phyloP scores from a whole-genome alignment of 64 coral and sea anemone species.

The Montipora efflorescens region DNA sequence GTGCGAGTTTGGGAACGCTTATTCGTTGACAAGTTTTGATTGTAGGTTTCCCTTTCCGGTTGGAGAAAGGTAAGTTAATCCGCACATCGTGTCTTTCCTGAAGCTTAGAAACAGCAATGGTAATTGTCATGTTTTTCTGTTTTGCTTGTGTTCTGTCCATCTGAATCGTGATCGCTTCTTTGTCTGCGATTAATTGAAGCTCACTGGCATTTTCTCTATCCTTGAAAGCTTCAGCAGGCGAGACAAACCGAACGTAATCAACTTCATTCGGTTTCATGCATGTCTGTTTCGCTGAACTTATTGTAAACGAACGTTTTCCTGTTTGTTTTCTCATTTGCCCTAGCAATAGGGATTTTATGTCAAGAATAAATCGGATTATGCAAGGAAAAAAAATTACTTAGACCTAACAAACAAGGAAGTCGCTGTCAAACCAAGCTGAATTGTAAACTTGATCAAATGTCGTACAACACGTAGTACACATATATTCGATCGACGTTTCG shows the following conservation, averaged over 20 bases:
- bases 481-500: neutral
- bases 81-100: neutral
- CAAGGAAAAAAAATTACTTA: neutral
- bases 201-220: too few species aligned
- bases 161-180: neutral
- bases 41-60: conserved; percentile 52
- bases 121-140: neutral
- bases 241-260: neutral
- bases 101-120: too few species aligned
- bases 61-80: conserved; percentile 2
- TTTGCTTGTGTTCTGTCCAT: neutral
- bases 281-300: conserved; percentile 24
- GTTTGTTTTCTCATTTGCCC: neutral
- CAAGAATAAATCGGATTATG: neutral
- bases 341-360: neutral
- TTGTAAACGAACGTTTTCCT: neutral
- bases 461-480: too few species aligned
- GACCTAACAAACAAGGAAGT: neutral
- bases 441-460: too few species aligned
- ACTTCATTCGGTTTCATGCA: conserved; percentile 5
- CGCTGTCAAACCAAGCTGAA: too few species aligned
- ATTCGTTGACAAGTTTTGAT: conserved; percentile 8
- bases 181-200: neutral
- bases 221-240: neutral
- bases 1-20: neutral